phyloP scores from a whole-genome alignment of 2,888 invertebrate genomes.

The Pachliopta kotzebuea region DNA sequence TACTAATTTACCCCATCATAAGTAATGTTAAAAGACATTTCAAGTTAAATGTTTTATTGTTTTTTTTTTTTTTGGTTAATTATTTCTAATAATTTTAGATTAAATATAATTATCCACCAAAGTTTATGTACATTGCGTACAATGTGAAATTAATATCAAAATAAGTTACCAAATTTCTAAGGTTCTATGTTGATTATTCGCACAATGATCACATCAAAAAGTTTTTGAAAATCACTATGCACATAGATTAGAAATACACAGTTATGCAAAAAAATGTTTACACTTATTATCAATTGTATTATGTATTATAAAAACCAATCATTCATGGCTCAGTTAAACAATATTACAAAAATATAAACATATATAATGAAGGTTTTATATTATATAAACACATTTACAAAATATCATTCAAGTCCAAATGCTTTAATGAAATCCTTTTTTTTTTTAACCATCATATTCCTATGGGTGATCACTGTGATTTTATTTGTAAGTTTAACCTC shows the following conservation, averaged over 20 bases:
- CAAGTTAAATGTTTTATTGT: slow-evolving; percentile 50
- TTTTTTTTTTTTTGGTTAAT: slow-evolving; percentile 66
- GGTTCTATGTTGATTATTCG: slow-evolving; percentile 52
- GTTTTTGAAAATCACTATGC: slow-evolving; percentile 9
- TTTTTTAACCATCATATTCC: slow-evolving; percentile 28
- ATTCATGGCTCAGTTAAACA: not conserved
- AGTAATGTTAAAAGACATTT: slow-evolving; percentile 64
- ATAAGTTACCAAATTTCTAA: slow-evolving; percentile 58
- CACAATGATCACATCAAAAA: slow-evolving; percentile 42
- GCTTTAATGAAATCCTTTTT: slow-evolving; percentile 14
- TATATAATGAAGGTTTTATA: not conserved
- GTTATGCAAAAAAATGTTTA: slow-evolving; percentile 13
- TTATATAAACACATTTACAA: not conserved
- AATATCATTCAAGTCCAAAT: slow-evolving; percentile 1
- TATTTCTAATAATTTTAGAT: slow-evolving; percentile 67
- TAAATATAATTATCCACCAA: slow-evolving; percentile 64
- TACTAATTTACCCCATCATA: slow-evolving; percentile 37
- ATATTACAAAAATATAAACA: not conserved
- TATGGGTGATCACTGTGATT: slow-evolving; percentile 44
- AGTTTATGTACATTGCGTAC: slow-evolving; percentile 48
- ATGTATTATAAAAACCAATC: slow-evolving; percentile 1
- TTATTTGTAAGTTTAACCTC: slow-evolving; percentile 41
- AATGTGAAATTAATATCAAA: slow-evolving; percentile 33
- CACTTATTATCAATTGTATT: slow-evolving; percentile 15
- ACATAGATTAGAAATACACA: slow-evolving; percentile 10